Evolutionary conservation across 2,888 invertebrate species (phyloP).

Genomic region (Sycophila texana): DNA sequence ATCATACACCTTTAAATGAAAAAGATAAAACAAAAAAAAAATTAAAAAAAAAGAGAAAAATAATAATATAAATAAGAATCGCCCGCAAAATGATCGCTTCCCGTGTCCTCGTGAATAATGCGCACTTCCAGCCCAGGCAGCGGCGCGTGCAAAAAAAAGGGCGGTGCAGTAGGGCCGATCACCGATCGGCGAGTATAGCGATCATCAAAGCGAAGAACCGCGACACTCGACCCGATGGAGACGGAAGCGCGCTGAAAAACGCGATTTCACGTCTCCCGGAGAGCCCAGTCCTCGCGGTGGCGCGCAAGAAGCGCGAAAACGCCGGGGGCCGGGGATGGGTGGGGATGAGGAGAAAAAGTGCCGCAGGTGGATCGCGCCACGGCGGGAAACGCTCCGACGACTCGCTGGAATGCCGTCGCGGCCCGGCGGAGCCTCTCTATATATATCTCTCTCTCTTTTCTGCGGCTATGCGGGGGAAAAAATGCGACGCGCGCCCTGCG

Average conservation of each 20-base stretch:
- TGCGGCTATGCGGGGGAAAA: slow-evolving; percentile 2
- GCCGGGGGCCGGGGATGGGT: slow-evolving; percentile 18
- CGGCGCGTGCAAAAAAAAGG: not conserved
- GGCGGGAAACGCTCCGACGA: slow-evolving; percentile 40
- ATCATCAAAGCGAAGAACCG: slow-evolving; percentile 18
- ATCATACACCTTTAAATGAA: no score
- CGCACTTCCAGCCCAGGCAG: no score
- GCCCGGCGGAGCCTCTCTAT: not conserved
- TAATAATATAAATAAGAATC: no score
- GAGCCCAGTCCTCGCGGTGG: not conserved
- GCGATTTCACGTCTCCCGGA: slow-evolving; percentile 50
- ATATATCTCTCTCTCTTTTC: no score
- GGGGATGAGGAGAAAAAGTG: slow-evolving; percentile 37
- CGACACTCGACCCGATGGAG: not conserved
- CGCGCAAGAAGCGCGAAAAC: slow-evolving; percentile 54
- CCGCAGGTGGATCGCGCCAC: slow-evolving; percentile 7
- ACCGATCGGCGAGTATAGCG: not conserved
- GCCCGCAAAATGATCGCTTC: no score
- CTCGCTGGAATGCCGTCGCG: slow-evolving; percentile 31
- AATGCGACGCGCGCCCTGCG: not conserved
- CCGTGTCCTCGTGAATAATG: no score
- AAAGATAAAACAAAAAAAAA: no score
- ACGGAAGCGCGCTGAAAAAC: slow-evolving; percentile 42
- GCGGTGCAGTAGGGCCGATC: not conserved
- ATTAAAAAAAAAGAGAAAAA: no score